phyloP scores from a whole-genome alignment of 2,113 vertebrate species.

The Pampusana beccarii region DNA sequence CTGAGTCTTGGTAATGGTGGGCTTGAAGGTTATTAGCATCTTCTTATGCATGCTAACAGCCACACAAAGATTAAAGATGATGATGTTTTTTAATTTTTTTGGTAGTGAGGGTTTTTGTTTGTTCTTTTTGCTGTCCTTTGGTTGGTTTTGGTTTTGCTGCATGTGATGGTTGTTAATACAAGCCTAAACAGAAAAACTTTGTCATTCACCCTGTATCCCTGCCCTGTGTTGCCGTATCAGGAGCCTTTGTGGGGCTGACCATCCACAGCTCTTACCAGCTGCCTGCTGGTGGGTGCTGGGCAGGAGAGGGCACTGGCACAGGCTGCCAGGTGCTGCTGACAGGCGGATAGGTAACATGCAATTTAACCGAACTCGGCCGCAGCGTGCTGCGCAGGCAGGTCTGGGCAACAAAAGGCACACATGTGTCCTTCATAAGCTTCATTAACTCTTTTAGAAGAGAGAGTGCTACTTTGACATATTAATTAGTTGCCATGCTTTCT shows the following conservation, averaged over 20 bases:
- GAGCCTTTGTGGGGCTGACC: slow-evolving; percentile 15
- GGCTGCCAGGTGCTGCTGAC: slow-evolving; percentile 47
- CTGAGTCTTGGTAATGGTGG: slow-evolving; percentile 40
- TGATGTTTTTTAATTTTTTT: background rate
- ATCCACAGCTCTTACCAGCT: slow-evolving; percentile 8
- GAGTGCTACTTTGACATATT: slow-evolving; percentile 76
- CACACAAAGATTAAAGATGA: slow-evolving; percentile 9
- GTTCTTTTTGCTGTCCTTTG: no score
- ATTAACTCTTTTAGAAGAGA: slow-evolving; percentile 71
- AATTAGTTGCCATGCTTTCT: slow-evolving; percentile 74
- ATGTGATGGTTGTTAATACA: slow-evolving; percentile 24
- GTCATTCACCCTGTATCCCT: background rate
- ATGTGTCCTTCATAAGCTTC: slow-evolving; percentile 63
- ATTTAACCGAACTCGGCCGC: background rate
- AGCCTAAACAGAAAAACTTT: slow-evolving; percentile 39
- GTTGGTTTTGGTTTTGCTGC: background rate
- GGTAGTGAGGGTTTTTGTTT: background rate
- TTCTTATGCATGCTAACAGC: slow-evolving; percentile 44
- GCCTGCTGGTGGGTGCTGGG: background rate
- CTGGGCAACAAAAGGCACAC: slow-evolving; percentile 47
- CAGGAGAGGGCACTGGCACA: background rate
- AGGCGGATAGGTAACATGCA: background rate
- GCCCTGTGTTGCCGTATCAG: slow-evolving; percentile 38
- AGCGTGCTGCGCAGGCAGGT: background rate
- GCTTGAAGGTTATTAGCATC: slow-evolving; percentile 59